These are phyloP conservation scores for Drosophila albomicans DNA, from an alignment of 1,140 invertebrate genomes.

Conservation along the genomic window DNA sequence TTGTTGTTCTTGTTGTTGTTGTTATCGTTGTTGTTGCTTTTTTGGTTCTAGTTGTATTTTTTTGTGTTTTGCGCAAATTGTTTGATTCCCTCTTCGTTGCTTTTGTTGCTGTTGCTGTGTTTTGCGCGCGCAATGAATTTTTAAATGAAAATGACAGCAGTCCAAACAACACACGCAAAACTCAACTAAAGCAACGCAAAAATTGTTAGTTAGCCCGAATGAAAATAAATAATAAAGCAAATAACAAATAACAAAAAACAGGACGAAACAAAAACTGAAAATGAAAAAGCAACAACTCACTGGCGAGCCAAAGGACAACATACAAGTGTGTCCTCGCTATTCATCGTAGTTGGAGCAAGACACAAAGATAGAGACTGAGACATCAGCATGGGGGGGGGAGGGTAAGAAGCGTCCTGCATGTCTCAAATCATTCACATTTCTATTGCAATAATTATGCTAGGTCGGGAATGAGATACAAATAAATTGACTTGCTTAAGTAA, in stretches of 20 bases:
- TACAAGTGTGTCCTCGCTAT: background rate
- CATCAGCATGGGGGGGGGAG: background rate
- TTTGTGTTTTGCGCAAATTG: slow-evolving; percentile 41
- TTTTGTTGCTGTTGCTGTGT: slow-evolving; percentile 40
- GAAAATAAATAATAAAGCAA: slow-evolving; percentile 66
- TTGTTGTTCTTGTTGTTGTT: slow-evolving; percentile 3
- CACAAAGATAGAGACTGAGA: slow-evolving; percentile 2
- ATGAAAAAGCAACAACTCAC: background rate
- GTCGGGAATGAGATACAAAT: no score
- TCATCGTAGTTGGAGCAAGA: background rate
- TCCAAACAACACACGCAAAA: slow-evolving; percentile 56
- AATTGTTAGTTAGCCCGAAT: slow-evolving; percentile 46
- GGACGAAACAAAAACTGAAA: background rate
- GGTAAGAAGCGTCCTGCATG: background rate
- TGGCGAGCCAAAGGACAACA: slow-evolving; percentile 19
- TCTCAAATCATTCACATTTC: slow-evolving; percentile 33
- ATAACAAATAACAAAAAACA: slow-evolving; percentile 35
- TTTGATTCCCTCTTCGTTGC: slow-evolving; percentile 41
- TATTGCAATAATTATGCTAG: no score
- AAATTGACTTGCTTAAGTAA: no score
- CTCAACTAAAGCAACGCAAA: slow-evolving; percentile 43
- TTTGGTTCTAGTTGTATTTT: slow-evolving; percentile 18
- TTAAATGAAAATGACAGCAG: slow-evolving; percentile 77
- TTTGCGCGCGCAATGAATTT: slow-evolving; percentile 77
- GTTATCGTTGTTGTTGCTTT: slow-evolving; percentile 15